Evolutionary conservation across 2,113 vertebrate species (phyloP), one percentile per base, ranked within the genome.

Genomic region (Pterocles burchelli): DNA sequence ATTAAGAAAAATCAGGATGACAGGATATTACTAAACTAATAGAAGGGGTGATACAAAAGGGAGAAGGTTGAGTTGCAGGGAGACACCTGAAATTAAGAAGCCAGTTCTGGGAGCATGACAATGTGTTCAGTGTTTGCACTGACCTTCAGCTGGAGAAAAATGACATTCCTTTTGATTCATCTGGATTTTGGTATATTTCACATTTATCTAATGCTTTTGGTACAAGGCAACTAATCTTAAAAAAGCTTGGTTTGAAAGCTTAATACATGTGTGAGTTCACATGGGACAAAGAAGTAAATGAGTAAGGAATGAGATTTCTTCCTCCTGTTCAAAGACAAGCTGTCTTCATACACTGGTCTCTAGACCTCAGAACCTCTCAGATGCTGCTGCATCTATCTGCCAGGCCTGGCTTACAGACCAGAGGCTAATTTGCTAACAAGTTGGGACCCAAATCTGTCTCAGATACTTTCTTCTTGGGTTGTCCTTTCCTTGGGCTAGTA

Each of bases 1-100:
- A 95, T 95, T 85, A 91, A 91, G 74, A 89, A 97, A 75, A 95
- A 94, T 89, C 84, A 93, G 94, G 83, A 94, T 80, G 77, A 93
- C 93, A 97, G 95, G 41, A 63, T 59, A 55, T 96, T 90, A 74
- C 74, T 57, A 87, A 93, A 93, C 59, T 94, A 95, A 92, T 86
- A 90, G 92, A 87, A 90, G 36, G 73, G 63, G 76, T 25, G 19
- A 88, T 45, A 81, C 43, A 91, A 90, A 80, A 67, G 89, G 46
- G 74, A 95, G 85, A 48, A 83, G 48, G 22, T n/a, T 90, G 62
- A 55, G 52, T 25, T 86, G n/a, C 72, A 89, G 63, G 78, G 87
- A 93, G 78, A 77, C n/a, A 48, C 76, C 24, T 55, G 20, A 36
- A 96, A 55, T 68, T 65, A 66, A 74, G 59, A 83, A 72, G 51